Base-by-base conservation (phyloP, 2,888 invertebrate species). In the Chelonus formosanus region DNA sequence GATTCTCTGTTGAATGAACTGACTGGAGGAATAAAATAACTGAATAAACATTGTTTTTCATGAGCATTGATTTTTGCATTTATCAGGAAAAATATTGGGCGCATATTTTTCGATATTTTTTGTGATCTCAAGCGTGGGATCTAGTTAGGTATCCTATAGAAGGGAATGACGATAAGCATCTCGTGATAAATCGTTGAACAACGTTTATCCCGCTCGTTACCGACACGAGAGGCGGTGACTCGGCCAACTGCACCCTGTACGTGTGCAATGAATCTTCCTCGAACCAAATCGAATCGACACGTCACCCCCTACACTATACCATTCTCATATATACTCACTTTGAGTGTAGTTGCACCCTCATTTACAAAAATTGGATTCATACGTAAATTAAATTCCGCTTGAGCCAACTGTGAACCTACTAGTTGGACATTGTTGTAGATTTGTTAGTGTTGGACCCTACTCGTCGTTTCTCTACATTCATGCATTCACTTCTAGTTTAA, bases 371-470 rank as follows among this genome's bases (percentile, higher is more conserved):
- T 67, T 68, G 63, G 62, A 67, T 69, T 69, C 62, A 70, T 66
- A 64, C 70, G 67, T 63, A 70, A 68, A 69, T 71, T 65, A 68
- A 70, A 73, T 73, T 69, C 56, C 61, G 52, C 65, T 57, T 48
- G 40, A 43, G 40, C 43, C 35, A 56, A 35, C 5, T 36, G 44
- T 61, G 60, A 56, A 56, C 58, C 48, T 44, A 56, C 59, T 67
- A 52, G 44, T 31, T 20, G 53, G 20, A 40, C 57, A 52, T 53
- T 61, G 40, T 61, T 47, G 57, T 60, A 57, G 63, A 57, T 63
- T 61, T 61, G 40, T 59, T 40, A 4, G 34, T 36, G 54, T 48
- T 54, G 45, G 60, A 5, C 59, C 31, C 50, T 10, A 40, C 52
- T 20, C 40, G n/a, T 54, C 50, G 35, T 56, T 55, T 50, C 36